phyloP scores from a whole-genome alignment of 2,888 invertebrate genomes.

The Pollenia griseotomentosa region DNA sequence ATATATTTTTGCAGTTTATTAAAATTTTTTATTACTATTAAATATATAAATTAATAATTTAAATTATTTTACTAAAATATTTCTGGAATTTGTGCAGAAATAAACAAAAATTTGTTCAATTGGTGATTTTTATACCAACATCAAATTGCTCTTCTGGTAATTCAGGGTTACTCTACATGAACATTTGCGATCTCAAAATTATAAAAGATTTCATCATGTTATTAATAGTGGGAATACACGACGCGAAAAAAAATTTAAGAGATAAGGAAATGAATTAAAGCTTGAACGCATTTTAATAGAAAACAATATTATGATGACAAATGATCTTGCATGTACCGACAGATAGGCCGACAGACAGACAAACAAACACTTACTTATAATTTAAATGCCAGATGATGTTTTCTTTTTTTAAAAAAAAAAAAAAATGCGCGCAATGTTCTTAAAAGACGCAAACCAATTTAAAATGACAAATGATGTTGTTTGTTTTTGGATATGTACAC shows the following conservation, averaged over 20 bases:
- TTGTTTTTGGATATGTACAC: conserved; percentile 12
- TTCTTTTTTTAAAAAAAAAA: conserved; percentile 4
- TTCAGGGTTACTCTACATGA: conserved; percentile 1
- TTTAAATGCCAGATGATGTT: conserved; percentile 51
- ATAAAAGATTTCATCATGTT: not conserved
- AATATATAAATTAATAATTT: not conserved
- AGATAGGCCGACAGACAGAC: conserved; percentile 19
- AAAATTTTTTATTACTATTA: too few species aligned
- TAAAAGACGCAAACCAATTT: conserved; percentile 69
- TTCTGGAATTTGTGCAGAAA: conserved; percentile 21
- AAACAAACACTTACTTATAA: conserved; percentile 23
- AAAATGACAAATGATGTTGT: conserved; percentile 69
- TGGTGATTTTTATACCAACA: not conserved
- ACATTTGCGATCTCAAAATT: not conserved
- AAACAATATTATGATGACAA: conserved; percentile 63
- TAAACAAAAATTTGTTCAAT: not conserved
- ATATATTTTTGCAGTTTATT: too few species aligned
- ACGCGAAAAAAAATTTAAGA: not conserved
- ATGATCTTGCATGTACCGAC: conserved; percentile 52
- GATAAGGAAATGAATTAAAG: conserved; percentile 59
- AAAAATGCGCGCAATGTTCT: conserved; percentile 19
- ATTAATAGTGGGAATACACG: conserved; percentile 1
- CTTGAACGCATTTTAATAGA: conserved; percentile 58
- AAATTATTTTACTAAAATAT: not conserved
- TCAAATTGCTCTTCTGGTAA: conserved; percentile 16